These are phyloP conservation scores for Nothobranchius kuhntae DNA, from an alignment of 2,113 vertebrate genomes.

Conservation along the genomic window DNA sequence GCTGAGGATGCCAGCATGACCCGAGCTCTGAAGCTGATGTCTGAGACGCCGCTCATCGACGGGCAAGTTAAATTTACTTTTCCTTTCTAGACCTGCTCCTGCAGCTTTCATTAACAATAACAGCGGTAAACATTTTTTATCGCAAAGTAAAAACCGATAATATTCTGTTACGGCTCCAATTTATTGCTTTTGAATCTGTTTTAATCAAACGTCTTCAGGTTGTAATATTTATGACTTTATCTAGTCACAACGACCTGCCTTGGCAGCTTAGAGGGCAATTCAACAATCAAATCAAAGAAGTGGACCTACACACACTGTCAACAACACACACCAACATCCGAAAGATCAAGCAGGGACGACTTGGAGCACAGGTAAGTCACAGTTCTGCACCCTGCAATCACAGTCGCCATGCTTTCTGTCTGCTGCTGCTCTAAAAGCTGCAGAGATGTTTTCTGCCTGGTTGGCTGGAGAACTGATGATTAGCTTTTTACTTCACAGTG, in stretches of 20 bases:
- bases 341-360: constrained; percentile 83
- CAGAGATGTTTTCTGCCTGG: not conserved
- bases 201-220: no score
- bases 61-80: constrained; percentile 77
- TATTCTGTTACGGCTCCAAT: no score
- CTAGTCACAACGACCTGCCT: constrained; percentile 93
- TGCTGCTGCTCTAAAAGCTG: no score
- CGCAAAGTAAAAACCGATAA: no score
- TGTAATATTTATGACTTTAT: constrained; percentile 3
- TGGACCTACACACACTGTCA: constrained; percentile 78
- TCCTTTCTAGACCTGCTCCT: not conserved
- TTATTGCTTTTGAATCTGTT: no score
- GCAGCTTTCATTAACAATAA: no score
- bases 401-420: no score
- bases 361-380: constrained; percentile 88
- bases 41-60: constrained; percentile 79
- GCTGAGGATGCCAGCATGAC: constrained; percentile 54
- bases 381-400: no score
- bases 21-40: constrained; percentile 80
- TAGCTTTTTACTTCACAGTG: no score
- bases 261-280: constrained; percentile 85
- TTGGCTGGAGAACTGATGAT: no score
- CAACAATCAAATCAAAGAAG: constrained; percentile 83
- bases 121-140: no score
- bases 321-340: constrained; percentile 92